Percentiles rank a stretch among this genome's conserved stretches.
Evolutionary conservation across 2,888 invertebrate species (phyloP).

Genomic region (Nysson spinosus): DNA sequence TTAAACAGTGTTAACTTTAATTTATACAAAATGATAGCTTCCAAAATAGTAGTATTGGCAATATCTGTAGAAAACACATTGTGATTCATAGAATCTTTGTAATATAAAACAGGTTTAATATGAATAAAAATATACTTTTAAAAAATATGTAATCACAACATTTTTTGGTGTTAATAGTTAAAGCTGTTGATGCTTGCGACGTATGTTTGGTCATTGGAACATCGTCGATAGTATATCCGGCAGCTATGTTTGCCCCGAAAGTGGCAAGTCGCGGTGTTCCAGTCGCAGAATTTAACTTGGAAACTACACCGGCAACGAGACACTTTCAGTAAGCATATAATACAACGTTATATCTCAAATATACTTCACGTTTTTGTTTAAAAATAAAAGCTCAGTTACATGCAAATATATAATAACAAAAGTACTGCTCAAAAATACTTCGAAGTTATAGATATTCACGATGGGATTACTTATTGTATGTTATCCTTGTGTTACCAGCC

Average conservation of each 20-base stretch:
- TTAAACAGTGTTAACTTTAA: constrained; percentile 26
- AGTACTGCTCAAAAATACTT: no score
- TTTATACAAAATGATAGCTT: no score
- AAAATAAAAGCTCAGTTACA: no score
- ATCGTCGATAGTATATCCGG: constrained; percentile 92
- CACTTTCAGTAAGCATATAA: constrained; percentile 79
- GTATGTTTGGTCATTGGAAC: constrained; percentile 91
- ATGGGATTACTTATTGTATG: no score
- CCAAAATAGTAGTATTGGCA: no score
- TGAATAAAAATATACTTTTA: background rate
- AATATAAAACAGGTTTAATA: background rate
- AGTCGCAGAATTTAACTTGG: constrained; percentile 87
- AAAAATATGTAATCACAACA: background rate
- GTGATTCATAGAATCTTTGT: background rate
- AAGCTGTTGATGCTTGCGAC: constrained; percentile 85
- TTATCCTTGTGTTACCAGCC: no score
- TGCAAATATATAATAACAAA: no score
- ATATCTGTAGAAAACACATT: background rate
- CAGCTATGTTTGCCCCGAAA: constrained; percentile 90
- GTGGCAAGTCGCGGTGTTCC: constrained; percentile 86
- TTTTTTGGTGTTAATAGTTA: constrained; percentile 79
- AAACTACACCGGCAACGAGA: constrained; percentile 79
- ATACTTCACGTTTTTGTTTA: no score
- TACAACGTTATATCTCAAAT: no score
- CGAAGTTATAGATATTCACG: no score